A percentile compares a stretch with the other conserved stretches of the same genome.
phyloP scores from a whole-genome alignment of 2,797 vertebrate species.

The Neostethus bicornis region DNA sequence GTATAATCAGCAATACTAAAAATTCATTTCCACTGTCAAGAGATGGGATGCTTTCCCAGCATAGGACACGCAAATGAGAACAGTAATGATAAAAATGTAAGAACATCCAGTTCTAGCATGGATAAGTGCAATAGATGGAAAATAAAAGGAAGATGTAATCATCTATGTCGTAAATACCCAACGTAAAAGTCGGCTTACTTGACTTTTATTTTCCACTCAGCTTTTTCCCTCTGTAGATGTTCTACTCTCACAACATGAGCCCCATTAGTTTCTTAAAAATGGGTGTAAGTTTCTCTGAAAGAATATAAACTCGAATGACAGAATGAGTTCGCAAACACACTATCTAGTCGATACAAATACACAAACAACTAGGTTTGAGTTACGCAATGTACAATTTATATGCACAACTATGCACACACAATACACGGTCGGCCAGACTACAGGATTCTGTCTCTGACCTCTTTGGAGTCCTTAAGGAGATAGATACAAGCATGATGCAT shows the following conservation, averaged over 20 bases:
- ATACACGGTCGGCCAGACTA: neutral
- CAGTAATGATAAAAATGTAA: conserved; percentile 9
- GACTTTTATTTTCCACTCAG: conserved; percentile 27
- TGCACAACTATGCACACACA: neutral
- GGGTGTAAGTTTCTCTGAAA: conserved; percentile 64
- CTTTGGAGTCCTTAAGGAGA: conserved; percentile 18
- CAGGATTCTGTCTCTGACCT: conserved; percentile 10
- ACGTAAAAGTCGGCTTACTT: conserved; percentile 1
- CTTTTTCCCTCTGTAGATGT: conserved; percentile 52
- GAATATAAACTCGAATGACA: conserved; percentile 56
- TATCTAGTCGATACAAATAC: conserved; percentile 36
- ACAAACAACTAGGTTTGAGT: conserved; percentile 36
- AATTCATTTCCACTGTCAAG: conserved; percentile 49
- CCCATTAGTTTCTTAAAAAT: conserved; percentile 72
- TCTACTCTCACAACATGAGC: conserved; percentile 61
- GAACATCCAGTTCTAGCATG: conserved; percentile 16
- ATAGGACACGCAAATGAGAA: conserved; percentile 44
- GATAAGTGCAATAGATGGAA: conserved; percentile 11
- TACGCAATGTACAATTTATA: conserved; percentile 27
- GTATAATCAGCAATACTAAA: conserved; percentile 38
- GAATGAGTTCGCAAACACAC: conserved; percentile 61
- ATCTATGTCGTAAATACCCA: neutral
- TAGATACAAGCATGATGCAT: conserved; percentile 16
- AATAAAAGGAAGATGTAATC: conserved; percentile 10
- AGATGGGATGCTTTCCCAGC: conserved; percentile 19